These are phyloP conservation scores for Crypturellus undulatus DNA, from an alignment of 2,113 vertebrate species.

Conservation along the genomic window DNA sequence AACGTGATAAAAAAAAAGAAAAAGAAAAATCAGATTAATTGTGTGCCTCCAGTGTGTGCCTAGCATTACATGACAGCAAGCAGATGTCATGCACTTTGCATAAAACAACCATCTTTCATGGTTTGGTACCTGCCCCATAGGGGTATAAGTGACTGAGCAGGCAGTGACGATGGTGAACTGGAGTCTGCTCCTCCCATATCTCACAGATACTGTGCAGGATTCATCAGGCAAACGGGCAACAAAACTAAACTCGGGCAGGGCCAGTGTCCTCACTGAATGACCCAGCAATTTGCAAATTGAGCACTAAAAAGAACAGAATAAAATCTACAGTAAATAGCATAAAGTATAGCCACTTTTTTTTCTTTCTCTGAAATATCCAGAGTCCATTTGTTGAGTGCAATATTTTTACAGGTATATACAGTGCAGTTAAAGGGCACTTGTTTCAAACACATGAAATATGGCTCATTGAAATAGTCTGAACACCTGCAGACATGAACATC, in stretches of 20 bases:
- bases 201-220: background rate
- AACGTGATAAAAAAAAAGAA: background rate
- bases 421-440: background rate
- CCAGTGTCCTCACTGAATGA: background rate
- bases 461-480: background rate
- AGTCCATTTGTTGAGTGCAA: background rate
- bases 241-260: background rate
- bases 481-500: conserved; percentile 1
- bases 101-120: background rate
- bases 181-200: background rate
- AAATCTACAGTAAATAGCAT: background rate
- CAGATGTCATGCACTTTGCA: background rate
- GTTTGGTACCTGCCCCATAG: background rate
- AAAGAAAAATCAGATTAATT: background rate
- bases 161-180: rapidly evolving
- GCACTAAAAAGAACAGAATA: background rate
- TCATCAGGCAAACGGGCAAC: background rate
- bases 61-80: background rate
- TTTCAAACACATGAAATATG: background rate
- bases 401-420: background rate
- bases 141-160: background rate
- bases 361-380: background rate
- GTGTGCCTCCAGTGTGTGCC: background rate
- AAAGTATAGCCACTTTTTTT: background rate
- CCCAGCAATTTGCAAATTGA: background rate